Evolutionary conservation across 2,113 vertebrate genomes (phyloP).

Genomic region (Anser brachyrhynchus): DNA sequence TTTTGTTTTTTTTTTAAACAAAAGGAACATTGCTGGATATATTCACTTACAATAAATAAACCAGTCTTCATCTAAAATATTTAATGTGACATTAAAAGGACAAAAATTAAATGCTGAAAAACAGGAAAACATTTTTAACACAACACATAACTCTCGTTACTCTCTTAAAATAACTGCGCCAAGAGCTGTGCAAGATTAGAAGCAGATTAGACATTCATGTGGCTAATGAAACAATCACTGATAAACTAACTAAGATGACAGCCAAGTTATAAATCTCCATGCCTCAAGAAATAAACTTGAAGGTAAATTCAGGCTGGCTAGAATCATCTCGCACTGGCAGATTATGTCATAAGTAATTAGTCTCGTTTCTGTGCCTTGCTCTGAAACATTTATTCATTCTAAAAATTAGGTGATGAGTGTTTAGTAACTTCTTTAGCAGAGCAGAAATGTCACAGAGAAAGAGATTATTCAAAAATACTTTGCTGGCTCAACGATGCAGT

Average conservation of each 20-base stretch:
- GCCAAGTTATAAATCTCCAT: not conserved
- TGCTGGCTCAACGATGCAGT: not conserved
- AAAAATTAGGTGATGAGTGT: not conserved
- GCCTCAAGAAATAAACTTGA: not conserved
- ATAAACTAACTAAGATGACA: not conserved
- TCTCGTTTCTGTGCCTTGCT: not conserved
- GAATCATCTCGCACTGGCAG: not conserved
- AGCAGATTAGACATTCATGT: not conserved
- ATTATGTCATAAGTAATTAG: constrained; percentile 21
- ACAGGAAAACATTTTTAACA: not conserved
- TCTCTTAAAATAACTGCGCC: not conserved
- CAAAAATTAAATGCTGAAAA: not conserved
- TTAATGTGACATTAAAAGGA: not conserved
- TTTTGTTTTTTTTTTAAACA: not conserved
- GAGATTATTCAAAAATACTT: not conserved
- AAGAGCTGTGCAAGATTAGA: not conserved
- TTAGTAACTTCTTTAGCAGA: not conserved
- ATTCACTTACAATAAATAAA: not conserved
- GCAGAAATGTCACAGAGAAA: not conserved
- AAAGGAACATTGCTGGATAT: not conserved
- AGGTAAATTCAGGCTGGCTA: not conserved
- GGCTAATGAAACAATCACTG: not conserved
- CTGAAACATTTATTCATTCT: not conserved
- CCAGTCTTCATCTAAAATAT: not conserved
- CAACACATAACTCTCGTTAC: not conserved